phyloP scores from a whole-genome alignment of 2,797 vertebrate genomes.

The Octomys mimax region DNA sequence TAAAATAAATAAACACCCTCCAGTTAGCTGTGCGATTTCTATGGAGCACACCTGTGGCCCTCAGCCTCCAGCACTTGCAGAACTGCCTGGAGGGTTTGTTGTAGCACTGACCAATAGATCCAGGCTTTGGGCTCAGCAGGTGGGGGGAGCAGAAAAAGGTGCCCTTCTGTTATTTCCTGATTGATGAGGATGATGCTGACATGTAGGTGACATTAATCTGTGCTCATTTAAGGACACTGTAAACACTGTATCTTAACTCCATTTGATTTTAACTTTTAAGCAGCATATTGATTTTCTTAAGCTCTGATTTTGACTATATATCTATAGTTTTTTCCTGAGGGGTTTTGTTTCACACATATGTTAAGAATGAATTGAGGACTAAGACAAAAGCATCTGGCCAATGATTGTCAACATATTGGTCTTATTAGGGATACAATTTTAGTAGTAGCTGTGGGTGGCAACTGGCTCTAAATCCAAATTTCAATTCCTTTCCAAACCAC shows the following conservation, averaged over 20 bases:
- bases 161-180: not conserved
- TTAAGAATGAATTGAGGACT: slow-evolving; percentile 8
- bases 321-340: not conserved
- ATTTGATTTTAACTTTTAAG: slow-evolving; percentile 20
- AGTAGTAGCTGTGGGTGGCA: not conserved
- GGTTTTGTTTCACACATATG: not conserved
- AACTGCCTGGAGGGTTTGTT: not conserved
- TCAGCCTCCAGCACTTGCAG: not conserved
- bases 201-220: not conserved
- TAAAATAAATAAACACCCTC: not conserved
- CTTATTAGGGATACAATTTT: not conserved
- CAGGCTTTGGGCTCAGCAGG: not conserved
- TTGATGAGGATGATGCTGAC: not conserved
- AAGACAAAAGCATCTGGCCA: not conserved
- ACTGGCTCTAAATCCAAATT: not conserved
- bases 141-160: not conserved
- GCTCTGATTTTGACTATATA: not conserved
- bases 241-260: not conserved
- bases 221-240: not conserved
- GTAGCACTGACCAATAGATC: not conserved
- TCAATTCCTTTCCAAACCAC: not conserved
- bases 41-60: not conserved
- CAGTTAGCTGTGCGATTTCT: not conserved
- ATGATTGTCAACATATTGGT: not conserved
- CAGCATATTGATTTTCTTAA: not conserved